These are phyloP conservation scores for Anthopleura sola DNA, from an alignment of 64 coral and sea anemone genomes.

Conservation along the genomic window DNA sequence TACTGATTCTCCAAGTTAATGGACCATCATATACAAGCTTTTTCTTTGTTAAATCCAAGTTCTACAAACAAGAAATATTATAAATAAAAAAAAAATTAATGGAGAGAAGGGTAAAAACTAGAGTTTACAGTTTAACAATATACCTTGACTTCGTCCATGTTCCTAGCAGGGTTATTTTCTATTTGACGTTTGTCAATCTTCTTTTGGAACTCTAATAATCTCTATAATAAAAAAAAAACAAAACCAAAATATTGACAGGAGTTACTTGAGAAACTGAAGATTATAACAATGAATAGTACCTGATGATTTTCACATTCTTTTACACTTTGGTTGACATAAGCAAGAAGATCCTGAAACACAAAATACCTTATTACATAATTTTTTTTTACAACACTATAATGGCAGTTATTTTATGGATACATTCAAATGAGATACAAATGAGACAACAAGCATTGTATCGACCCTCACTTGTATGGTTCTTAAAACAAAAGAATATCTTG, in stretches of 20 bases:
- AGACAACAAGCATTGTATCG: too few species aligned
- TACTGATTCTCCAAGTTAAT: conserved; percentile 95
- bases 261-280: too few species aligned
- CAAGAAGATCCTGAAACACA: conserved; percentile 70
- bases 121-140: not conserved
- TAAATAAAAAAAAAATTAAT: not conserved
- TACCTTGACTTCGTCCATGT: conserved; percentile 90
- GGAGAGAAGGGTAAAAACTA: not conserved
- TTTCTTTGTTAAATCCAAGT: conserved; percentile 84
- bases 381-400: too few species aligned
- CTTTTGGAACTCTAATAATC: conserved; percentile 85
- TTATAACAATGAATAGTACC: not conserved
- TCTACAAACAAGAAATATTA: conserved; percentile 33
- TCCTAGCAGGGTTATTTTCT: conserved; percentile 72
- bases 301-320: conserved; percentile 97
- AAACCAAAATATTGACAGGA: not conserved
- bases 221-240: conserved; percentile 14
- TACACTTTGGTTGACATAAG: conserved; percentile 92
- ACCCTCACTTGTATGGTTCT: too few species aligned
- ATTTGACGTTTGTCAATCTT: conserved; percentile 91
- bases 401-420: too few species aligned
- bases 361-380: too few species aligned
- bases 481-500: too few species aligned
- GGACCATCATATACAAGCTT: conserved; percentile 94
- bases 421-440: too few species aligned